Percentiles rank a stretch among this genome's conserved stretches.
Conservation (phyloP, 2,888 invertebrate genomes). For the Ephialtes manifestator region DNA sequence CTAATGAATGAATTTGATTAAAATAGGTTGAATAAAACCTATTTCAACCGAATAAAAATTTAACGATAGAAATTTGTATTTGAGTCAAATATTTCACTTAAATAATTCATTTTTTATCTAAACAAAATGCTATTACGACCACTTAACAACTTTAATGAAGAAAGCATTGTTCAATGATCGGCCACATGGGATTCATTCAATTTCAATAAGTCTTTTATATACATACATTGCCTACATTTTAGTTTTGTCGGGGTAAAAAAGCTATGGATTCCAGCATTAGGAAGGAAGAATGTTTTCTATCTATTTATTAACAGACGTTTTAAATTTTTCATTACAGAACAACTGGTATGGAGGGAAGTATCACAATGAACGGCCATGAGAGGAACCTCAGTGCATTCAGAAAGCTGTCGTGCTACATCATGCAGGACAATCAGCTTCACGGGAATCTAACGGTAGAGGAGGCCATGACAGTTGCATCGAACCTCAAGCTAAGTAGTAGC, state of each 20-base stretch:
- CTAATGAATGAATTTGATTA: too few relatives aligned
- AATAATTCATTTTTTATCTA: too few relatives aligned
- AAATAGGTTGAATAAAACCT: too few relatives aligned
- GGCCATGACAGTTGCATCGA: slow-evolving; percentile 97
- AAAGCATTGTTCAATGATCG: too few relatives aligned
- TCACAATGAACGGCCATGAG: slow-evolving; percentile 94
- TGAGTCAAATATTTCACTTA: too few relatives aligned
- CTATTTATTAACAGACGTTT: neutral
- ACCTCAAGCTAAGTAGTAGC: slow-evolving; percentile 93
- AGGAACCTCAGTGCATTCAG: slow-evolving; percentile 95
- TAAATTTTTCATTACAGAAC: slow-evolving; percentile 87
- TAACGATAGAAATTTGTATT: too few relatives aligned
- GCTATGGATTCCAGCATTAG: neutral
- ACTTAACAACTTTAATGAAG: too few relatives aligned
- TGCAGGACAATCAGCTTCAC: slow-evolving; percentile 98
- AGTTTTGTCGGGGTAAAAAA: neutral
- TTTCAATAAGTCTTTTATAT: too few relatives aligned
- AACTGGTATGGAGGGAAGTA: slow-evolving; percentile 93
- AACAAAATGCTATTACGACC: too few relatives aligned
- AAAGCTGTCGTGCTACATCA: slow-evolving; percentile 97
- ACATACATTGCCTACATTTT: too few relatives aligned
- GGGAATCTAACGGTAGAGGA: slow-evolving; percentile 97
- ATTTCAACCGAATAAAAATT: too few relatives aligned
- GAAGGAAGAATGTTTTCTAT: neutral
- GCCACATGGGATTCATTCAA: too few relatives aligned